phyloP scores from a whole-genome alignment of 2,888 invertebrate species.

The Blastobasis lacticolella region DNA sequence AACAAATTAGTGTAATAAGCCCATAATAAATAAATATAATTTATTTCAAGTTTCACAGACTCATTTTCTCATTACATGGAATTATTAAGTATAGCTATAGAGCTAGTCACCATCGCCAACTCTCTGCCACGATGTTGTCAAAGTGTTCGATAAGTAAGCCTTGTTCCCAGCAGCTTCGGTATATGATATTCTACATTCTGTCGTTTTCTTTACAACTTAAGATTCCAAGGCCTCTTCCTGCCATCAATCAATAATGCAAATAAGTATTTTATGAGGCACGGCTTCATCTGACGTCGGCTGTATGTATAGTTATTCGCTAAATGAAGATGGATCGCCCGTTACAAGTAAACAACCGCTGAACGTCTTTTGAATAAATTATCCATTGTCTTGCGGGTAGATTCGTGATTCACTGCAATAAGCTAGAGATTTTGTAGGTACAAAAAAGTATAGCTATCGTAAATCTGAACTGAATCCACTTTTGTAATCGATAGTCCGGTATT shows the following conservation, averaged over 20 bases:
- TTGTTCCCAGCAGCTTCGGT: too few relatives aligned
- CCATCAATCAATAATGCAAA: conserved; percentile 12
- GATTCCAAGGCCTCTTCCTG: background rate
- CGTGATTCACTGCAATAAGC: background rate
- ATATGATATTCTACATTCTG: too few relatives aligned
- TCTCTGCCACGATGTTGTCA: too few relatives aligned
- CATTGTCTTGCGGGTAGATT: background rate
- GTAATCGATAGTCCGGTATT: too few relatives aligned
- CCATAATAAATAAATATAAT: too few relatives aligned
- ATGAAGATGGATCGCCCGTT: conserved; percentile 10
- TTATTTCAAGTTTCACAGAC: too few relatives aligned
- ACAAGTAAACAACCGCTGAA: background rate
- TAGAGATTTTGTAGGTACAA: background rate
- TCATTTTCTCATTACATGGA: too few relatives aligned
- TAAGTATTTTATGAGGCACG: background rate
- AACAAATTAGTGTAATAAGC: too few relatives aligned
- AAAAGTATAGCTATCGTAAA: background rate
- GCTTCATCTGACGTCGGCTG: background rate
- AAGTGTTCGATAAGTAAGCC: too few relatives aligned
- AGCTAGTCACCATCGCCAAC: too few relatives aligned
- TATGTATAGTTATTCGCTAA: background rate
- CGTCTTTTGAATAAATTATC: conserved; percentile 3
- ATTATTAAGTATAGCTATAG: too few relatives aligned
- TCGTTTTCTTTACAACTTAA: background rate
- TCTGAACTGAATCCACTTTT: too few relatives aligned